Evolutionary conservation across 92 coral and sea anemone species (phyloP).

Genomic region (Micromussa lordhowensis): DNA sequence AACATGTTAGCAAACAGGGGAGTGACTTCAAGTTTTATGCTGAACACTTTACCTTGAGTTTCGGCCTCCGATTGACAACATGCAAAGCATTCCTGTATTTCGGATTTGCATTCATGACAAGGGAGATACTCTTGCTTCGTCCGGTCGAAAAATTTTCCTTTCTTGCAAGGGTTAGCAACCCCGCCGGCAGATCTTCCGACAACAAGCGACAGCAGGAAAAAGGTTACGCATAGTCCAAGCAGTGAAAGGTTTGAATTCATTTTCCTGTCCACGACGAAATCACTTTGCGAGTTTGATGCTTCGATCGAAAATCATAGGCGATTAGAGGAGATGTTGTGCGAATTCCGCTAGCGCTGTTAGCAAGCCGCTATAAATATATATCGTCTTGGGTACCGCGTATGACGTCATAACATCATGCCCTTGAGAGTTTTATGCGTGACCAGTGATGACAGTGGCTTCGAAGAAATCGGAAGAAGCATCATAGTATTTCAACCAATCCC

Average conservation of each 20-base stretch:
- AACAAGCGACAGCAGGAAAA: background rate
- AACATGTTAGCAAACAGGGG: background rate
- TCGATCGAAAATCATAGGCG: background rate
- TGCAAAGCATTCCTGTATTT: conserved; percentile 7
- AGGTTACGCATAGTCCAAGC: background rate
- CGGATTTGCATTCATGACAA: conserved; percentile 56
- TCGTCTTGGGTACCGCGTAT: background rate
- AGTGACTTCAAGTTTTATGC: too few species aligned
- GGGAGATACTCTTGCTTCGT: conserved; percentile 45
- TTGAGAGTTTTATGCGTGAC: too few species aligned
- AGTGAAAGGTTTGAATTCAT: background rate
- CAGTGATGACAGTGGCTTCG: too few species aligned
- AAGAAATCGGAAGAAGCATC: background rate
- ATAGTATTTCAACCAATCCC: background rate
- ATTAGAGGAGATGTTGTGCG: background rate
- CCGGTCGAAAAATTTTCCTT: conserved; percentile 50
- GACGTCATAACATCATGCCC: conserved; percentile 14
- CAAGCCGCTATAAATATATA: background rate
- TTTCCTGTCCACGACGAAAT: background rate
- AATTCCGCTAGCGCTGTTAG: background rate
- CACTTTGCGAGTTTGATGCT: background rate
- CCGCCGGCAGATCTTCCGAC: conserved; percentile 19
- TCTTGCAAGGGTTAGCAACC: conserved; percentile 44
- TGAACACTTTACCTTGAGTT: conserved; percentile 39
- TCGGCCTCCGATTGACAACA: conserved; percentile 28